These are phyloP conservation scores for Charadrius vociferus DNA, from an alignment of 2,113 vertebrate species.

Conservation along the genomic window DNA sequence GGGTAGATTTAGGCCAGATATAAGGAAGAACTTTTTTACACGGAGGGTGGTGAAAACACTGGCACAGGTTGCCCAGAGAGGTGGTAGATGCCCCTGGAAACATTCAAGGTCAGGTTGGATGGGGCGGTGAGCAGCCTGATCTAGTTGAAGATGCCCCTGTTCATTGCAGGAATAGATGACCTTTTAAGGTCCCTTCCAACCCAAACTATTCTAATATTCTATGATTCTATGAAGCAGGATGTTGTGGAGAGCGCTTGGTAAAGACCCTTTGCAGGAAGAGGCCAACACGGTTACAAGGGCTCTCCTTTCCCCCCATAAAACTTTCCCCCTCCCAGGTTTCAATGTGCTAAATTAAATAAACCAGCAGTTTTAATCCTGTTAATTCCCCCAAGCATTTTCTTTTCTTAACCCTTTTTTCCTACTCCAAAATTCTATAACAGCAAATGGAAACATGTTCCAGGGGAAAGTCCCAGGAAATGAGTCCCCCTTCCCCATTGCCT, in stretches of 20 bases:
- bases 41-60: neutral
- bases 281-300: fast-evolving
- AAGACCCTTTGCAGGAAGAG: neutral
- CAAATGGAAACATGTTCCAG: fast-evolving
- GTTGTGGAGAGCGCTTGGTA: fast-evolving
- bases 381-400: fast-evolving
- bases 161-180: neutral
- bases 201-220: neutral
- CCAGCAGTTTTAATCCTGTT: fast-evolving
- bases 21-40: neutral
- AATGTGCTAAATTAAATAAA: neutral
- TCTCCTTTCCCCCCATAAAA: neutral
- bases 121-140: neutral
- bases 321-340: neutral
- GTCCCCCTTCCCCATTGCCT: fast-evolving
- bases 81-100: neutral
- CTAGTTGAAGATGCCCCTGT: neutral
- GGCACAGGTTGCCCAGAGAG: neutral
- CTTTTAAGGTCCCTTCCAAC: neutral
- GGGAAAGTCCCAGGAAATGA: fast-evolving
- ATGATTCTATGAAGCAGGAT: neutral
- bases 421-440: neutral
- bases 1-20: neutral
- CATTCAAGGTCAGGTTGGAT: neutral
- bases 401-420: neutral